Percentiles rank a stretch among this genome's conserved stretches.
These are phyloP conservation scores for Anodontia alba DNA, from an alignment of 2,888 invertebrate genomes.

Conservation along the genomic window DNA sequence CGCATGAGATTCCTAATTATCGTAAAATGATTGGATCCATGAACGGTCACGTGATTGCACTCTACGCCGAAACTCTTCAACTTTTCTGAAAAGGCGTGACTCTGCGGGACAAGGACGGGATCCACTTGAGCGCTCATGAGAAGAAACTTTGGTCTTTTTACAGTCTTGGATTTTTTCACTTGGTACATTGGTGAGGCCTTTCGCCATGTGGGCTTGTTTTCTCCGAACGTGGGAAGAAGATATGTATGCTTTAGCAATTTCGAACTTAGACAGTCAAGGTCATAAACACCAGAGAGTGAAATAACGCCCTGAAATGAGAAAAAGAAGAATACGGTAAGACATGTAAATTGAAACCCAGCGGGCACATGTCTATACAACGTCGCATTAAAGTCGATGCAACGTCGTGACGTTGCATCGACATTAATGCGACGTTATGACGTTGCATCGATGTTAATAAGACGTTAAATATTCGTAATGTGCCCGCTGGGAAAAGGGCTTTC, in stretches of 20 bases:
- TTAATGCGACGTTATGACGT: no score
- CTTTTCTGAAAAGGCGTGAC: constrained; percentile 48
- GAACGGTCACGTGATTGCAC: constrained; percentile 55
- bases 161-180: constrained; percentile 22
- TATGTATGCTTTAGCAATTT: constrained; percentile 53
- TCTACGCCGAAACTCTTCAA: constrained; percentile 44
- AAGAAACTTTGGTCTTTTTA: constrained; percentile 57
- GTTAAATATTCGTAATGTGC: no score
- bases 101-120: constrained; percentile 61
- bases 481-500: no score
- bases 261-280: constrained; percentile 54
- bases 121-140: constrained; percentile 67
- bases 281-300: constrained; percentile 69
- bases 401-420: no score
- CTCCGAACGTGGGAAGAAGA: constrained; percentile 69
- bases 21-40: constrained; percentile 65
- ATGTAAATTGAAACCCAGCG: neutral
- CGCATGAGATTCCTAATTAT: constrained; percentile 59
- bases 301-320: constrained; percentile 70
- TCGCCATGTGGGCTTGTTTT: constrained; percentile 45
- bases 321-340: neutral
- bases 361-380: no score
- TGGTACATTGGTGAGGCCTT: constrained; percentile 57
- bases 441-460: no score
- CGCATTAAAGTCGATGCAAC: no score